These are phyloP conservation scores for Aplodontia rufa DNA, from an alignment of 2,113 vertebrate species.

Conservation along the genomic window DNA sequence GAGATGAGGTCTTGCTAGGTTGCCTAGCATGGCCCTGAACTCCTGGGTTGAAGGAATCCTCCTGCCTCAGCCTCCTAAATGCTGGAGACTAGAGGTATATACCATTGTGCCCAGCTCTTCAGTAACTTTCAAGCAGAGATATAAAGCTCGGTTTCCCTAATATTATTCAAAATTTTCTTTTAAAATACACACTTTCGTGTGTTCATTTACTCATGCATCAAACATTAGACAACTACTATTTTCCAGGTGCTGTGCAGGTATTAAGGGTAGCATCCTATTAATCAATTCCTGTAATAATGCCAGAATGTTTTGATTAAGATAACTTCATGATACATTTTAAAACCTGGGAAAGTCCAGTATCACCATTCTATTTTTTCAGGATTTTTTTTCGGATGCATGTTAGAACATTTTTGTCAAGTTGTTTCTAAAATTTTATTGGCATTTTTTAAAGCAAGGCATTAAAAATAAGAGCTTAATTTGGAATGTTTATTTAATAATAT, in stretches of 20 bases:
- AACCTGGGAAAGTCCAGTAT: neutral
- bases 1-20: neutral
- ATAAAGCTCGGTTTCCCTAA: neutral
- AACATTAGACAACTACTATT: neutral
- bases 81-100: neutral
- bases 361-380: neutral
- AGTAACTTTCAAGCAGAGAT: neutral
- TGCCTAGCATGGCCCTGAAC: neutral
- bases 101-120: neutral
- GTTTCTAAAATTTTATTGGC: neutral
- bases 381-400: neutral
- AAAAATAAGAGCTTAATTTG: constrained; percentile 13
- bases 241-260: neutral
- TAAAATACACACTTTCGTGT: neutral
- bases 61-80: too few species aligned
- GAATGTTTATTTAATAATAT: neutral
- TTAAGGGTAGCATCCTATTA: neutral
- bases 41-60: too few species aligned
- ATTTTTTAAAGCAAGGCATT: neutral
- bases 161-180: constrained; percentile 11
- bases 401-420: constrained; percentile 20
- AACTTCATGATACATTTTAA: neutral
- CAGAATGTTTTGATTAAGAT: constrained; percentile 1
- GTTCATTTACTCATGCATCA: neutral
- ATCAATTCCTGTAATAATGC: neutral